phyloP scores from a whole-genome alignment of 2,113 vertebrate genomes.

The Rattus rattus region DNA sequence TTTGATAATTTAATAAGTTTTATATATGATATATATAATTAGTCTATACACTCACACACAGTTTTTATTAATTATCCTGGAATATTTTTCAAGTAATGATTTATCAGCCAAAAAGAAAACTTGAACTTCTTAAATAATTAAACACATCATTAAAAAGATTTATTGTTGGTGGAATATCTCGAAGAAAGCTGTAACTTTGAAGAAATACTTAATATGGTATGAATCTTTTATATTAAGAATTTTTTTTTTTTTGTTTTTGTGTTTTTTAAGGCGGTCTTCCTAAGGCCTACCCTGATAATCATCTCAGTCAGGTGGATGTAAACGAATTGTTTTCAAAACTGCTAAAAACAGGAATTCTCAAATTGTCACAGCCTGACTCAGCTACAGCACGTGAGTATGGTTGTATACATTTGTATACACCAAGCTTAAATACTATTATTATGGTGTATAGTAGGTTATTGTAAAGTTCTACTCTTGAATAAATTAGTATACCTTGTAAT shows the following conservation, averaged over 20 bases:
- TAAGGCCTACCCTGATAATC: constrained; percentile 93
- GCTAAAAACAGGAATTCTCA: constrained; percentile 95
- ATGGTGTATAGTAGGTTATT: constrained; percentile 7
- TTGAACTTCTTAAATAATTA: constrained; percentile 47
- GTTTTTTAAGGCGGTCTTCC: constrained; percentile 83
- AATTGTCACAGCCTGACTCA: constrained; percentile 88
- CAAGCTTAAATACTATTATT: constrained; percentile 21
- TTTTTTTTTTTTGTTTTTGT: constrained; percentile 44
- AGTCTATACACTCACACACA: not conserved
- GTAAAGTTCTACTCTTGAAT: not conserved
- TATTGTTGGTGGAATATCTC: constrained; percentile 52
- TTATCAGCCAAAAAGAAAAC: constrained; percentile 21
- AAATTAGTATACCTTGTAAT: not conserved
- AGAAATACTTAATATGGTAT: constrained; percentile 13
- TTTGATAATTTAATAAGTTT: not conserved
- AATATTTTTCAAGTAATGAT: constrained; percentile 56
- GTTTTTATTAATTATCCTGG: not conserved
- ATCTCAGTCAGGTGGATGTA: constrained; percentile 97
- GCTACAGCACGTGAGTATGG: constrained; percentile 83
- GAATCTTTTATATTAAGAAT: constrained; percentile 1
- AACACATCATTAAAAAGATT: not conserved
- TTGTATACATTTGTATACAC: constrained; percentile 51
- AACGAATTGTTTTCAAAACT: constrained; percentile 97
- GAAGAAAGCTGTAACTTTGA: constrained; percentile 38
- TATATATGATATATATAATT: not conserved